phyloP scores from a whole-genome alignment of 2,888 invertebrate genomes.

The Lottia gigantea region DNA sequence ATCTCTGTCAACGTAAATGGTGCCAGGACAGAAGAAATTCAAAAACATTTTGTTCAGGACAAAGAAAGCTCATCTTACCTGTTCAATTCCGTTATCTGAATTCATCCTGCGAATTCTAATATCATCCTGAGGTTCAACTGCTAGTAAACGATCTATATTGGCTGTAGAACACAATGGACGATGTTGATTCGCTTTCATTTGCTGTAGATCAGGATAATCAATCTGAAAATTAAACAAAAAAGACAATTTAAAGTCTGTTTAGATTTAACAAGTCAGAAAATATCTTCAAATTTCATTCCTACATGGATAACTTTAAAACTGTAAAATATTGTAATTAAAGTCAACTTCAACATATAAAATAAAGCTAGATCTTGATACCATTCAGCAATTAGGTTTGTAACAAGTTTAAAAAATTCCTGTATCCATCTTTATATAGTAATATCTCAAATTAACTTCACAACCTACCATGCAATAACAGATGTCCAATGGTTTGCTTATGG shows the following conservation, averaged over 20 bases:
- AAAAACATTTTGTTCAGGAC: background rate
- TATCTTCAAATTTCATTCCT: background rate
- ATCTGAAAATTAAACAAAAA: slow-evolving; percentile 72
- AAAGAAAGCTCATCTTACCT: slow-evolving; percentile 33
- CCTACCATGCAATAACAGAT: no score
- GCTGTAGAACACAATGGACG: slow-evolving; percentile 40
- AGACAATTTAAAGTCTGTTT: slow-evolving; percentile 1
- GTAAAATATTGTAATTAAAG: no score
- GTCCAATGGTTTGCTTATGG: no score
- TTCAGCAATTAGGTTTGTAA: no score
- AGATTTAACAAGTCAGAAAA: background rate
- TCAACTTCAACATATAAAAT: no score
- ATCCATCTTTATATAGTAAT: no score
- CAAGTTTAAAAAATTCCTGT: no score
- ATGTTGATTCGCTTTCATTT: slow-evolving; percentile 58
- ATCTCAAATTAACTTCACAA: no score
- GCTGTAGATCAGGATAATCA: slow-evolving; percentile 77
- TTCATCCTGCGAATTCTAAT: slow-evolving; percentile 52
- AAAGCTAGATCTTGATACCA: no score
- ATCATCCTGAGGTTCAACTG: slow-evolving; percentile 54
- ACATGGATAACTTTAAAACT: no score
- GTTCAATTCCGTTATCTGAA: slow-evolving; percentile 54
- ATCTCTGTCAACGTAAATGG: no score
- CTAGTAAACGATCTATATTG: slow-evolving; percentile 62
- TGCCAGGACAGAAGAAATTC: no score